Base-by-base conservation (phyloP, 2,888 invertebrate species). In the Phyto melanocephala region DNA sequence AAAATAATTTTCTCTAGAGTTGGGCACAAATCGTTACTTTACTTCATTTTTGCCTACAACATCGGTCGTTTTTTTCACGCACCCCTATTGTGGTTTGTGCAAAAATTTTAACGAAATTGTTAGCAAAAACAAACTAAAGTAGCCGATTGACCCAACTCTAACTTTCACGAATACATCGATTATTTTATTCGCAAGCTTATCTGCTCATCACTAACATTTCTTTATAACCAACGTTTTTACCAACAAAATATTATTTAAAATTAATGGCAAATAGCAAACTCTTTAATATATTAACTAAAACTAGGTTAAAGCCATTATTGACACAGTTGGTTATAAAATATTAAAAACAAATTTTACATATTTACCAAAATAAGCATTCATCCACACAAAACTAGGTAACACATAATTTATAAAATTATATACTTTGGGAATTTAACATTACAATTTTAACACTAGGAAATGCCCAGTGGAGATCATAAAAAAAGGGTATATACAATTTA, bases 301-400 rank as follows among this genome's bases (percentile, higher is more conserved):
- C 58, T 22, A 42, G 65, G 63, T 79, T 72, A 72, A 72, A 79
- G 40, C 42, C 65, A 72, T 71, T 71, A 72, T 79, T 65, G 71
- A 50, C 71, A 79, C 76, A 68, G 60, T 76, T 42, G 58, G 58
- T 37, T 22, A 65, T 42, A 8, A 17, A 33, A 60, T 35, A 76
- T 76, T 76, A 52, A 60, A 47, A n/a, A 76, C 58, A 67, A n/a
- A 74, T 33, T 42, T 54, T 33, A 45, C 8, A 68, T 24, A 68
- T 70, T 56, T 45, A 58, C n/a, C 22, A 58, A 13, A 37, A 50
- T 24, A 1, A 13, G 24, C 52, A 15, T 33, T 10, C 17, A 24
- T 20, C 11, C 28, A 15, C 6, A 11, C 11, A 15, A 0, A 8
- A 67, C 15, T 17, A 33, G 54, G 52, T 77, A 60, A 45, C 35